Evolutionary conservation across 2,113 vertebrate species (phyloP).

Genomic region (Eleginops maclovinus): DNA sequence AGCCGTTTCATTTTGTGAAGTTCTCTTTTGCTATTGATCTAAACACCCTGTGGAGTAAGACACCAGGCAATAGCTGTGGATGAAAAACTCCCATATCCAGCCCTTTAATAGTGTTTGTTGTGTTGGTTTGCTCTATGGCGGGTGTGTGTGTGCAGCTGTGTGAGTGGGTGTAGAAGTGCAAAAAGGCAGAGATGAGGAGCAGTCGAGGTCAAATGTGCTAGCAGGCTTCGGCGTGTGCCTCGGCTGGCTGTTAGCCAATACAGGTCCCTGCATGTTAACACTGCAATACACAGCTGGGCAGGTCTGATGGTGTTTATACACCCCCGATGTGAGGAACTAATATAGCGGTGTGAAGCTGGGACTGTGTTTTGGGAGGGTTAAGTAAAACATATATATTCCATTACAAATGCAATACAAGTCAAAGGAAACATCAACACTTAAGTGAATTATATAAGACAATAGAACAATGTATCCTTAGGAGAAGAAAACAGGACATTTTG

Average conservation of each 20-base stretch:
- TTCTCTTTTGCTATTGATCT: slow-evolving; percentile 45
- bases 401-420: too few species aligned
- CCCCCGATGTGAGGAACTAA: not conserved
- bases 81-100: slow-evolving; percentile 24
- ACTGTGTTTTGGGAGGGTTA: too few species aligned
- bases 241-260: slow-evolving; percentile 18
- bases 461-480: too few species aligned
- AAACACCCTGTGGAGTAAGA: slow-evolving; percentile 16
- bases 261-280: slow-evolving; percentile 51
- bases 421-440: too few species aligned
- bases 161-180: slow-evolving; percentile 29
- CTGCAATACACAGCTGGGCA: slow-evolving; percentile 12
- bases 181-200: slow-evolving; percentile 29
- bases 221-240: slow-evolving; percentile 43
- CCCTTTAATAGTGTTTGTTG: slow-evolving; percentile 33
- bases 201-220: slow-evolving; percentile 29
- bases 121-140: not conserved
- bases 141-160: slow-evolving; percentile 12
- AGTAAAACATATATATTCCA: too few species aligned
- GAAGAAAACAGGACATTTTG: too few species aligned
- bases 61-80: slow-evolving; percentile 27
- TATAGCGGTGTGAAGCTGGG: not conserved
- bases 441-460: too few species aligned
- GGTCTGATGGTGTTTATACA: not conserved
- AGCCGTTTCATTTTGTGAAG: slow-evolving; percentile 12